Evolutionary conservation across 35 echinoderm and acorn worm species (phyloP).

Genomic region (Amphiura filiformis): DNA sequence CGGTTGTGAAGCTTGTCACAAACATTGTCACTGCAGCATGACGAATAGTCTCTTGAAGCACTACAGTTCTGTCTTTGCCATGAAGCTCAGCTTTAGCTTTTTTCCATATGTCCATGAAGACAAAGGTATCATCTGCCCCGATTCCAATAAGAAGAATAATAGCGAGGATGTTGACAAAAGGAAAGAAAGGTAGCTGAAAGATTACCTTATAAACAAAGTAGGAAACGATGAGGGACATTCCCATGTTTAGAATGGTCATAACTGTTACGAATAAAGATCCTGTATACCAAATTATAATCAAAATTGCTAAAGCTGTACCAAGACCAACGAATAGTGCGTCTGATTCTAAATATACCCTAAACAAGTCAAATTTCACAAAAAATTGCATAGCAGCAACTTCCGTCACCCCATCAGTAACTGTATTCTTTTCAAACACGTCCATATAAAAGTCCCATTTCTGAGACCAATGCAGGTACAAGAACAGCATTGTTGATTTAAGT

Average conservation of each 20-base stretch:
- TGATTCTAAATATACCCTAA: conserved; percentile 14
- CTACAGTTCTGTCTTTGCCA: neutral
- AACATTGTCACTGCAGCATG: conserved; percentile 58
- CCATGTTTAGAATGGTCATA: conserved; percentile 24
- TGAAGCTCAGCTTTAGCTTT: neutral
- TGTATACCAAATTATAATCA: conserved; percentile 45
- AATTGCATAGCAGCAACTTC: neutral
- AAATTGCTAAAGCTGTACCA: conserved; percentile 6
- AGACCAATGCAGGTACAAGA: neutral
- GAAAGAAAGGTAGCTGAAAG: conserved; percentile 43
- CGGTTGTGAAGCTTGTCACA: conserved; percentile 68
- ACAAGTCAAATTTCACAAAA: conserved; percentile 37
- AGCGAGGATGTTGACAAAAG: conserved; percentile 46
- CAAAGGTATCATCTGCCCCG: conserved; percentile 64
- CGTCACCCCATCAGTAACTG: neutral
- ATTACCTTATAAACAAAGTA: conserved; percentile 52
- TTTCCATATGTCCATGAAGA: conserved; percentile 70
- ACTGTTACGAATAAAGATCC: conserved; percentile 50
- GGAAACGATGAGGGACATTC: conserved; percentile 44
- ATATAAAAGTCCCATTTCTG: neutral
- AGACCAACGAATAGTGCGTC: conserved; percentile 32
- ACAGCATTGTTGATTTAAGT: neutral
- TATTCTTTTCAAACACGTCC: neutral
- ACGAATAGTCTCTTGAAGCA: conserved; percentile 37
- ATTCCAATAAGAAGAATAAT: conserved; percentile 56